Base-by-base conservation (phyloP, 1,140 invertebrate species). In the Lordiphosa collinella region DNA sequence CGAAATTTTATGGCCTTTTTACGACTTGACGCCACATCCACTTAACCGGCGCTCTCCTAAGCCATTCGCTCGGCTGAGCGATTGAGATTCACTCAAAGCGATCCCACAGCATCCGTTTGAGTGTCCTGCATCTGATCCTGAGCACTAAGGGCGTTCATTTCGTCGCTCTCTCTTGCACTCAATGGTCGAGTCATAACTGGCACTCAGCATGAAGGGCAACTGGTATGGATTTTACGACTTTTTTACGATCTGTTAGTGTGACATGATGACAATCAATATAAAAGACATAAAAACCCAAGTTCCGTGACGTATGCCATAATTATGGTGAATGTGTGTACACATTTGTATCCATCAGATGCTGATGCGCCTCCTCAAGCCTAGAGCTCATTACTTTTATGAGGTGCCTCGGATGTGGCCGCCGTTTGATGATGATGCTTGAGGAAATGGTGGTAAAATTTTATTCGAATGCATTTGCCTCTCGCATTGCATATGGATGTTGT, bases 21-120 rank as follows among this genome's bases (percentile, higher is more conserved):
- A 88, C 78, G 86, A 88, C 86, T 86, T 88, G 82, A 74, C 86
- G 86, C 86, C 86, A 86, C 75, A 68, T 71, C 67, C 80, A 79
- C 76, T 78, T 60, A 69, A 62, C 56, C 48, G 46, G 43, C 44
- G 22, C 22, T 25, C 22, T 18, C 2, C 16, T 18, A 18, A 18
- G 16, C 16, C 16, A 18, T 3, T 18, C 16, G 16, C 16, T 18
- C 16, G 16, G 16, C 16, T 4, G 10, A 32, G 38, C 3, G 31
- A 29, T 12, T 34, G 14, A 37, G 52, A 57, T 47, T 50, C 53
- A 55, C 46, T 50, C 37, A 41, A 22, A 22, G 7, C 43, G 25
- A 12, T 59, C 34, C 10, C 63, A 48, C 40, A 49, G 22, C 40
- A 38, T 46, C 40, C 40, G 41, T 16, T 12, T 47, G 38, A 59